phyloP scores from a whole-genome alignment of 1,140 invertebrate genomes.

The Zaprionus taronus region DNA sequence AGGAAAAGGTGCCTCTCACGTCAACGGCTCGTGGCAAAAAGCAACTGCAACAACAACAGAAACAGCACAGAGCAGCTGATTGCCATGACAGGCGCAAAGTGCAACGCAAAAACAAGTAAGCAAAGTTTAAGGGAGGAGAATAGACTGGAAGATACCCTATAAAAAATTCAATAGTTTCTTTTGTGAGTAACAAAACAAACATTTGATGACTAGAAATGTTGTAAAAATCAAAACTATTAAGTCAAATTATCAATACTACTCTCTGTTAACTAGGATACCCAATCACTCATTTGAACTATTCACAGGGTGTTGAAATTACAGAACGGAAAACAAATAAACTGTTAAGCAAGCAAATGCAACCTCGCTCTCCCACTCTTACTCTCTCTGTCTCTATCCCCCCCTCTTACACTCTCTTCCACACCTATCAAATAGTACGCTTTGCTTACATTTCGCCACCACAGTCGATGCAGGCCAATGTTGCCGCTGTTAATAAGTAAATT shows the following conservation, averaged over 20 bases:
- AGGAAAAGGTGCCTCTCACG: neutral
- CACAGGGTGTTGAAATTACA: conserved; percentile 24
- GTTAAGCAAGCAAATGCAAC: conserved; percentile 24
- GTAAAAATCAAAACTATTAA: neutral
- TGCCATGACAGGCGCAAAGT: conserved; percentile 42
- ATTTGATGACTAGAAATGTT: neutral
- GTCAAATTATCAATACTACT: neutral
- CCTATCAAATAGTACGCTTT: neutral
- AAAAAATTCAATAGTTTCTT: neutral
- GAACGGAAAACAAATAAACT: conserved; percentile 44
- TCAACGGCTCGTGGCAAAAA: conserved; percentile 34
- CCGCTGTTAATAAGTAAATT: conserved; percentile 25
- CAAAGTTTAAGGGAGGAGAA: neutral
- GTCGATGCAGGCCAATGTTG: conserved; percentile 1
- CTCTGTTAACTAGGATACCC: neutral
- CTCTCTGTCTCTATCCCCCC: neutral
- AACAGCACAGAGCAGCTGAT: conserved; percentile 25
- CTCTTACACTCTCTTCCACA: neutral
- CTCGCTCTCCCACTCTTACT: conserved; percentile 4
- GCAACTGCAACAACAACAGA: conserved; percentile 6
- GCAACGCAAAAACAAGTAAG: conserved; percentile 20
- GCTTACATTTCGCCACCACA: conserved; percentile 3
- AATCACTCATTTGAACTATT: neutral
- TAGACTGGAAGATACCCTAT: neutral
- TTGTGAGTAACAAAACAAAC: too few species aligned